Conservation (phyloP, 2,113 vertebrate species). For the Ornithorhynchus anatinus region DNA sequence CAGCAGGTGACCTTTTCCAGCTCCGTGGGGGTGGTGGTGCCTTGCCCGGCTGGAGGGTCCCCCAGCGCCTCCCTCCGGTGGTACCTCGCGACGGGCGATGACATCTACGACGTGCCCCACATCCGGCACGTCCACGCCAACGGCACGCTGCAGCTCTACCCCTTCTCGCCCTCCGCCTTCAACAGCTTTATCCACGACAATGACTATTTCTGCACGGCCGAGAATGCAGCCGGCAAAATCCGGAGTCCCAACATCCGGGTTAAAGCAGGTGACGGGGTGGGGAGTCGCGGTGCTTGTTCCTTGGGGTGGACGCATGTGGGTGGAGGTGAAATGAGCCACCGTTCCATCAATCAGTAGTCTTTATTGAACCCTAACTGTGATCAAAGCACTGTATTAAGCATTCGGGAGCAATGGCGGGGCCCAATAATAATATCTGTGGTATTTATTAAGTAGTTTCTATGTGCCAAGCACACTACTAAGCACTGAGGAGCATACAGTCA, state of each 20-base stretch:
- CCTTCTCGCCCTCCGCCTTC: constrained; percentile 98
- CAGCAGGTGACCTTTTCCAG: constrained; percentile 95
- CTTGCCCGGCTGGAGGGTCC: constrained; percentile 96
- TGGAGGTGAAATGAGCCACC: too few species aligned
- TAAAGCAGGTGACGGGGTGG: constrained; percentile 87
- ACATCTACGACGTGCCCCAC: constrained; percentile 99
- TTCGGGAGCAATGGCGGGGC: too few species aligned
- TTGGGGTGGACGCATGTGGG: rapidly evolving
- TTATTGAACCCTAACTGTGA: too few species aligned
- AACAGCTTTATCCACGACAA: constrained; percentile 99
- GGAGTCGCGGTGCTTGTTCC: not conserved
- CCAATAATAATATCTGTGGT: too few species aligned
- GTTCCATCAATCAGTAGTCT: too few species aligned
- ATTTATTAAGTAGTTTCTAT: too few species aligned
- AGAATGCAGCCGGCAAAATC: constrained; percentile 97
- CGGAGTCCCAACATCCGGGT: constrained; percentile 97
- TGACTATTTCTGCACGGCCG: constrained; percentile 98
- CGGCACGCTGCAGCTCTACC: constrained; percentile 96
- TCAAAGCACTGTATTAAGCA: too few species aligned
- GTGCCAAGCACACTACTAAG: too few species aligned
- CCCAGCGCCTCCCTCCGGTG: constrained; percentile 95
- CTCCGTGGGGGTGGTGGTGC: constrained; percentile 91
- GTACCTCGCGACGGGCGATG: constrained; percentile 98
- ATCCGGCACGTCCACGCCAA: constrained; percentile 98
- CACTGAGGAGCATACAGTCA: too few species aligned